These are phyloP conservation scores for Chrysotoxum bicinctum DNA, from an alignment of 2,888 invertebrate species.

Conservation along the genomic window DNA sequence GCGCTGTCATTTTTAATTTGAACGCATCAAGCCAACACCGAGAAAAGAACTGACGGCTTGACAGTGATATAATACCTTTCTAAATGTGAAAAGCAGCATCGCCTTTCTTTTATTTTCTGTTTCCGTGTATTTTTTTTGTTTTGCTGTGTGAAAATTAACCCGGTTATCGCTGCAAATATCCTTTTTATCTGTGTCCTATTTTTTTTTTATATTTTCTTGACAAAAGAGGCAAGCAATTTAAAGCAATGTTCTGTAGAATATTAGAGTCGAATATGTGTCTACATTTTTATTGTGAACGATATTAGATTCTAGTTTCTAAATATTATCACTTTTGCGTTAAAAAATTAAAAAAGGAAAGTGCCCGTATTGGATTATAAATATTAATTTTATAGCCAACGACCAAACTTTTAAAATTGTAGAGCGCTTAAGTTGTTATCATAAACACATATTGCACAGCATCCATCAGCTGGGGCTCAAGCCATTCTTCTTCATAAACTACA, in stretches of 20 bases:
- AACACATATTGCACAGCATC: no score
- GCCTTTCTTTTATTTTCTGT: conserved; percentile 13
- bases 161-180: conserved; percentile 59
- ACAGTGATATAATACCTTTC: conserved; percentile 57
- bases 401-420: no score
- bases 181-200: conserved; percentile 16
- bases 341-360: no score
- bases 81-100: conserved; percentile 60
- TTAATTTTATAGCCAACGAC: no score
- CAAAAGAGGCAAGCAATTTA: background rate
- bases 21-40: conserved; percentile 65
- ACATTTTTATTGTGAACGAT: background rate
- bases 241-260: background rate
- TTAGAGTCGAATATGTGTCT: background rate
- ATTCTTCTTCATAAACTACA: no score
- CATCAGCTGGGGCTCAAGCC: no score
- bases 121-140: background rate
- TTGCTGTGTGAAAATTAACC: conserved; percentile 55
- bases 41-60: conserved; percentile 40
- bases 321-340: no score
- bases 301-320: no score
- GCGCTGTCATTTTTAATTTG: conserved; percentile 67
- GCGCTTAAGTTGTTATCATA: no score
- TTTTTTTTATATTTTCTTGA: conserved; percentile 37
- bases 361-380: no score